Conservation (phyloP, 2,888 invertebrate genomes). For the Nezara viridula region DNA sequence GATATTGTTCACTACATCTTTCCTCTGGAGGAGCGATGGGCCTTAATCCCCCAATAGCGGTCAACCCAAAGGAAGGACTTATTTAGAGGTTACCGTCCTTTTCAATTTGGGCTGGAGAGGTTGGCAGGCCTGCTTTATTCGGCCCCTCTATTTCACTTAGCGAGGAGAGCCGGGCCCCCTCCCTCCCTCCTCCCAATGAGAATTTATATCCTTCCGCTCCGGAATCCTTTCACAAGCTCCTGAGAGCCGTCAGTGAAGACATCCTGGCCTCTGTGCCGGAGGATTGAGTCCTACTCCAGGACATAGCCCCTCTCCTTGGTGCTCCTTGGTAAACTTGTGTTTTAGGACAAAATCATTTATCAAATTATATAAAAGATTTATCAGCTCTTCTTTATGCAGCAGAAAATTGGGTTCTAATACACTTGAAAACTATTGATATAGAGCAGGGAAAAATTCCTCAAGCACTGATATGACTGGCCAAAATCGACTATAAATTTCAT, state of each 20-base stretch:
- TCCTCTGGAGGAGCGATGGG: slow-evolving; percentile 8
- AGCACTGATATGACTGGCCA: too few species aligned
- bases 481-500: too few species aligned
- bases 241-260: slow-evolving; percentile 12
- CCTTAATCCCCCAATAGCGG: slow-evolving; percentile 54
- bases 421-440: too few species aligned
- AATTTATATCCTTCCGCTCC: neutral
- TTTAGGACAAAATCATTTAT: too few species aligned
- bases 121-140: slow-evolving; percentile 45
- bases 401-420: too few species aligned
- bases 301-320: too few species aligned
- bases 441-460: too few species aligned
- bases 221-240: slow-evolving; percentile 2
- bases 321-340: too few species aligned
- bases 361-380: too few species aligned
- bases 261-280: neutral
- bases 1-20: slow-evolving; percentile 23
- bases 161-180: neutral
- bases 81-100: slow-evolving; percentile 61
- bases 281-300: neutral
- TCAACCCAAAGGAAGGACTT: slow-evolving; percentile 52
- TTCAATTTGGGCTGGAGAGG: slow-evolving; percentile 58
- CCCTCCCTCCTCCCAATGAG: neutral
- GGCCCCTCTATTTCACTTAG: slow-evolving; percentile 37
- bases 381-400: too few species aligned